Evolutionary conservation across 2,888 invertebrate species (phyloP).

Genomic region (Tenodera sinensis): DNA sequence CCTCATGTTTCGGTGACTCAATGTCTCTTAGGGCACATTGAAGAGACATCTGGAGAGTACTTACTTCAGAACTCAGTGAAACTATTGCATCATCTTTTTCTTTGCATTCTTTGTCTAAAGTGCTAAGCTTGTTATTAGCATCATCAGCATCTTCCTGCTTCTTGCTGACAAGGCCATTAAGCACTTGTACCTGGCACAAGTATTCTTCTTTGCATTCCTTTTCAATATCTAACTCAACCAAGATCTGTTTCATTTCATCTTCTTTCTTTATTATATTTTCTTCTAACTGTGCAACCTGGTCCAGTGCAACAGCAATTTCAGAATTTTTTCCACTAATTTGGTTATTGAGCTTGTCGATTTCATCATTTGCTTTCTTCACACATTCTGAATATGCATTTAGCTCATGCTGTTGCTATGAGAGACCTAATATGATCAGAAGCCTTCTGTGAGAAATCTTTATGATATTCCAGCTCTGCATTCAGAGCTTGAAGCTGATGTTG

Average conservation of each 20-base stretch:
- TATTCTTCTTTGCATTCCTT: background rate
- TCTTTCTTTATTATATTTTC: background rate
- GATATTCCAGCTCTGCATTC: conserved; percentile 7
- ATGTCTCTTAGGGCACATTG: background rate
- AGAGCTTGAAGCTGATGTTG: conserved; percentile 11
- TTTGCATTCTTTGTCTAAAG: background rate
- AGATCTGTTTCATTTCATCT: background rate
- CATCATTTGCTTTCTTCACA: background rate
- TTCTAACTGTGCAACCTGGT: background rate
- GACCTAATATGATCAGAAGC: conserved; percentile 11
- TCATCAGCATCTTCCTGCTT: background rate
- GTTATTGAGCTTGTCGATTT: background rate
- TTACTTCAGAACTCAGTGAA: background rate
- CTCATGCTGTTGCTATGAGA: background rate
- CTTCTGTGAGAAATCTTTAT: conserved; percentile 7
- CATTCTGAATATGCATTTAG: background rate
- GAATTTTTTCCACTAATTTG: background rate
- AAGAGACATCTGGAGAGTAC: background rate
- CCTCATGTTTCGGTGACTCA: background rate
- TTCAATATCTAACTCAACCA: background rate
- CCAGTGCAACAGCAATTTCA: background rate
- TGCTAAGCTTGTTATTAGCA: background rate
- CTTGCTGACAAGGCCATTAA: background rate
- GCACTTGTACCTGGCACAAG: background rate
- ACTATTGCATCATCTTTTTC: background rate